Evolutionary conservation across 2,113 vertebrate genomes (phyloP).

Genomic region (Spilogale gracilis): DNA sequence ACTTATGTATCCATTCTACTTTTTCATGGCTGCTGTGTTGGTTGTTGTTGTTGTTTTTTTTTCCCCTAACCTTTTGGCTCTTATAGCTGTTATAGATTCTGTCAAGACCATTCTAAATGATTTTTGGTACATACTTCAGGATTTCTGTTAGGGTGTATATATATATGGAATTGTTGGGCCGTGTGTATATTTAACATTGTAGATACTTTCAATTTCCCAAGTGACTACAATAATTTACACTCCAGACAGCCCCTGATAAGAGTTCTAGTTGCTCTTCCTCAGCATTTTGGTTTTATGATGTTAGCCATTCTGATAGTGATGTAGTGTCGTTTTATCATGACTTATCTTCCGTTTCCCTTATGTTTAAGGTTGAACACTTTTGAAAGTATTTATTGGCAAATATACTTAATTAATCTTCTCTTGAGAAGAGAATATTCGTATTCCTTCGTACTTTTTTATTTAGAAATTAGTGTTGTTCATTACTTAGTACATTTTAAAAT

Average conservation of each 20-base stretch:
- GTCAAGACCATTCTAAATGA: neutral
- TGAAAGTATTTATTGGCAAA: slow-evolving; percentile 29
- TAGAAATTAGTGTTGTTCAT: neutral
- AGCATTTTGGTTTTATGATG: neutral
- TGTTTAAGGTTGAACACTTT: neutral
- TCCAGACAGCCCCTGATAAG: neutral
- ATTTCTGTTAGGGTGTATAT: neutral
- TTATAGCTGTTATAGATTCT: neutral
- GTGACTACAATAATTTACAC: neutral
- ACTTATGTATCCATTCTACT: neutral
- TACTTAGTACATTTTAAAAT: neutral
- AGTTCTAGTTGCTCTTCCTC: neutral
- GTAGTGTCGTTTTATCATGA: neutral
- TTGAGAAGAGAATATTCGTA: neutral
- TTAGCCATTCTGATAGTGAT: neutral
- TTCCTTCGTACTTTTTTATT: neutral
- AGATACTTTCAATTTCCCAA: slow-evolving; percentile 8
- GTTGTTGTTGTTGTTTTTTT: too few species aligned
- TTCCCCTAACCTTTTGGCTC: neutral
- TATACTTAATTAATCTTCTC: neutral
- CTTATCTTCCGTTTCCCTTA: neutral
- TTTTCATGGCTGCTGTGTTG: neutral
- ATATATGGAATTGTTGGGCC: neutral
- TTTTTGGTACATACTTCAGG: neutral
- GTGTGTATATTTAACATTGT: neutral